Evolutionary conservation across 2,888 invertebrate genomes (phyloP).

Genomic region (Eulithis testata): DNA sequence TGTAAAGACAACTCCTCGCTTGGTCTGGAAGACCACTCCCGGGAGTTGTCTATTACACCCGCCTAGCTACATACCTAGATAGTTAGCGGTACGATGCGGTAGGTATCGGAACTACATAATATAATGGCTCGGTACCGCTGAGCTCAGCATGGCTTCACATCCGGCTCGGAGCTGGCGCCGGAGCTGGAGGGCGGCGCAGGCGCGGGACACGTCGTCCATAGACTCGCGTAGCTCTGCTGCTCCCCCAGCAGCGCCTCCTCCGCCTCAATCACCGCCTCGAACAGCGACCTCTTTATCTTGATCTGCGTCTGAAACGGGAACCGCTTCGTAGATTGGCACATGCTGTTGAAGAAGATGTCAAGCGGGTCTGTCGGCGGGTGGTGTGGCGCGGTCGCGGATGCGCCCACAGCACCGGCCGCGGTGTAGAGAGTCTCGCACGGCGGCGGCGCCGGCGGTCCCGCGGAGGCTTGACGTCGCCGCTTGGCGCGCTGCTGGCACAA

Average conservation of each 20-base stretch:
- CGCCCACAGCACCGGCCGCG: too few species aligned
- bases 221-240: slow-evolving; percentile 72
- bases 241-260: slow-evolving; percentile 74
- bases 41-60: too few species aligned
- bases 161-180: slow-evolving; percentile 46
- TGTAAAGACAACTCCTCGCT: too few species aligned
- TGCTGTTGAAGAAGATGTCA: slow-evolving; percentile 78
- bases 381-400: too few species aligned
- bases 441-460: neutral
- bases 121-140: too few species aligned
- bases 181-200: neutral
- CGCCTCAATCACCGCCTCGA: slow-evolving; percentile 70
- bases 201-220: slow-evolving; percentile 58
- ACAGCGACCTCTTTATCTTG: slow-evolving; percentile 70
- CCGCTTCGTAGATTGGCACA: slow-evolving; percentile 78
- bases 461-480: slow-evolving; percentile 29
- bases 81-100: too few species aligned
- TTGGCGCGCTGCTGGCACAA: slow-evolving; percentile 22
- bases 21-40: too few species aligned
- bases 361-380: slow-evolving; percentile 60
- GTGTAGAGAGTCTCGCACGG: neutral
- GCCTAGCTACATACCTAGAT: too few species aligned
- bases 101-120: too few species aligned
- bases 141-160: slow-evolving; percentile 25
- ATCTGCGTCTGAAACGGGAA: slow-evolving; percentile 74